These are phyloP conservation scores for Butastur rufipennis DNA, from an alignment of 2,113 vertebrate genomes.

Conservation along the genomic window DNA sequence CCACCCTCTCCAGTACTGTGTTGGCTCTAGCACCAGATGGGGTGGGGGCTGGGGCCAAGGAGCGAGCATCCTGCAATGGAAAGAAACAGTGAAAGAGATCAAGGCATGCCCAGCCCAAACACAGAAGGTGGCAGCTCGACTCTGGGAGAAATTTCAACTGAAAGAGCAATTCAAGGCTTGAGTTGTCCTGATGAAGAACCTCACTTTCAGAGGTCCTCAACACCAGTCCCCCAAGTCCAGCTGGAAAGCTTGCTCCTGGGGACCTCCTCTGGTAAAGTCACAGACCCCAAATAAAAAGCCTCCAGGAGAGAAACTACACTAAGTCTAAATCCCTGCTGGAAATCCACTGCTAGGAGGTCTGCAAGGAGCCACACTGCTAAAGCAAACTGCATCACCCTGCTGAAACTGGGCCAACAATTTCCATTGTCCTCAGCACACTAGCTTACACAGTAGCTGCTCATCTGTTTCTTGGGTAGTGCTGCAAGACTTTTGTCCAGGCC, in stretches of 20 bases:
- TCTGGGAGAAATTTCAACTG: neutral
- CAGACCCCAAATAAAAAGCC: neutral
- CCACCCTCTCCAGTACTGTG: constrained; percentile 90
- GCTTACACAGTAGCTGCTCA: neutral
- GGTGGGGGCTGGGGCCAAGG: constrained; percentile 25
- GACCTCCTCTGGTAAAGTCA: neutral
- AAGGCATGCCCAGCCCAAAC: neutral
- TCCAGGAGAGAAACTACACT: neutral
- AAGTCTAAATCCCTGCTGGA: neutral
- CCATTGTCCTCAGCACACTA: accelerated
- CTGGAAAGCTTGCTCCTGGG: neutral
- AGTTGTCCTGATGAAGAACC: neutral
- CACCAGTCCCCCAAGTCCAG: neutral
- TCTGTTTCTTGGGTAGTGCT: neutral
- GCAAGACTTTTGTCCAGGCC: neutral
- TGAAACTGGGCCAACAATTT: neutral
- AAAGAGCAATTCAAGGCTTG: neutral
- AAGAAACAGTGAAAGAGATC: neutral
- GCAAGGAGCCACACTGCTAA: neutral
- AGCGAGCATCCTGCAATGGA: constrained; percentile 80
- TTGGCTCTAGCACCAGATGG: constrained; percentile 71
- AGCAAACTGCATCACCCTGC: neutral
- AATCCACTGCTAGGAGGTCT: neutral
- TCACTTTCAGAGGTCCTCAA: neutral
- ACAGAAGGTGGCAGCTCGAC: neutral